These are phyloP conservation scores for Ennomos fuscantarius DNA, from an alignment of 2,888 invertebrate genomes.

Conservation along the genomic window DNA sequence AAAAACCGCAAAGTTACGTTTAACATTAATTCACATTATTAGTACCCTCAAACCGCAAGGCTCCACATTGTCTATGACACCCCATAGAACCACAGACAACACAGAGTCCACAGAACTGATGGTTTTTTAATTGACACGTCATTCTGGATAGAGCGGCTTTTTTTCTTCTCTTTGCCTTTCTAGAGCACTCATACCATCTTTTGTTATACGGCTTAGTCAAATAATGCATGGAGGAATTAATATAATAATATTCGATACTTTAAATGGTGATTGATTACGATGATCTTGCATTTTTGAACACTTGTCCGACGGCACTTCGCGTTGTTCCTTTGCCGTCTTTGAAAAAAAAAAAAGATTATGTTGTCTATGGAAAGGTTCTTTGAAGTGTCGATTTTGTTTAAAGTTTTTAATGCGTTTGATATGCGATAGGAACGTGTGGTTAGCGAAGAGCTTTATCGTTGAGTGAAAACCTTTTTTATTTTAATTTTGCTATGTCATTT, in stretches of 20 bases:
- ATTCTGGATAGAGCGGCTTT: slow-evolving; percentile 60
- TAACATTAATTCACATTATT: slow-evolving; percentile 13
- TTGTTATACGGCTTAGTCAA: slow-evolving; percentile 79
- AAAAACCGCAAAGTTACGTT: slow-evolving; percentile 3
- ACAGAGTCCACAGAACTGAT: slow-evolving; percentile 61
- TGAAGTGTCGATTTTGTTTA: slow-evolving; percentile 38
- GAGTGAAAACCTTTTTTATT: slow-evolving; percentile 3
- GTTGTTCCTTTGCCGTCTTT: slow-evolving; percentile 23
- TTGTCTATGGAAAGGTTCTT: slow-evolving; percentile 38
- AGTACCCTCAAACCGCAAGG: slow-evolving; percentile 44
- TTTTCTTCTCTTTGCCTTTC: slow-evolving; percentile 51
- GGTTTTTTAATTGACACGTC: slow-evolving; percentile 81
- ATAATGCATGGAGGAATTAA: slow-evolving; percentile 79
- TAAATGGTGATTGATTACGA: slow-evolving; percentile 81
- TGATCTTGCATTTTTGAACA: slow-evolving; percentile 65
- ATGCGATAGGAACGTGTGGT: slow-evolving; percentile 25
- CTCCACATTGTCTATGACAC: slow-evolving; percentile 65
- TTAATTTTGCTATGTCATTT: slow-evolving; percentile 21
- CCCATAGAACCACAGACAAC: slow-evolving; percentile 38
- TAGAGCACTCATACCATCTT: slow-evolving; percentile 69
- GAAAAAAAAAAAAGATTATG: slow-evolving; percentile 30
- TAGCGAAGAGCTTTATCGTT: slow-evolving; percentile 6
- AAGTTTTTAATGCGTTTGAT: slow-evolving; percentile 36
- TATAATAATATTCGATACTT: slow-evolving; percentile 79
- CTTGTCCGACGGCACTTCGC: slow-evolving; percentile 32